Conservation (phyloP, 2,888 invertebrate species). For the Erebia ligea region DNA sequence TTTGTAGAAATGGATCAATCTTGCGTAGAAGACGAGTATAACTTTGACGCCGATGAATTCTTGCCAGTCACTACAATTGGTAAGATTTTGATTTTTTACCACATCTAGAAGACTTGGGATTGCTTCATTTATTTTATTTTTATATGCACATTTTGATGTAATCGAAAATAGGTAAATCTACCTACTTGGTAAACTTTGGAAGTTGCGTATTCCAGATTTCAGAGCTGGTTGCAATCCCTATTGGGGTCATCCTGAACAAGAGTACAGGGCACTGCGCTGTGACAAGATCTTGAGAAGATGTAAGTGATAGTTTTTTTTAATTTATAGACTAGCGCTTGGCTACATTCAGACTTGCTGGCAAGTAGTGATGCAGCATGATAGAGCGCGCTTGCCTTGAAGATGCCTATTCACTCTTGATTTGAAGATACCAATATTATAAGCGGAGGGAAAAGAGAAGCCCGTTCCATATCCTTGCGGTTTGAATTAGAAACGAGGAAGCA, state of each 20-base stretch:
- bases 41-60: slow-evolving; percentile 69
- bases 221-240: slow-evolving; percentile 77
- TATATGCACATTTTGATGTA: no score
- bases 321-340: no score
- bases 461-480: no score
- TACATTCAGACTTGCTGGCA: no score
- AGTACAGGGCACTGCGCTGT: slow-evolving; percentile 65
- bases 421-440: no score
- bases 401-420: no score
- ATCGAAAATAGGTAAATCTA: no score
- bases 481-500: no score
- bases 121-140: no score
- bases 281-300: slow-evolving; percentile 67
- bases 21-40: slow-evolving; percentile 69
- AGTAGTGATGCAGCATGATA: no score
- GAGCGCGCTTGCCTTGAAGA: no score
- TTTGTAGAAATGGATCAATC: slow-evolving; percentile 73
- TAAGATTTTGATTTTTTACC: slow-evolving; percentile 39
- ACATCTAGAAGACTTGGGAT: neutral
- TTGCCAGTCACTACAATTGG: slow-evolving; percentile 72
- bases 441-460: no score
- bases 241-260: slow-evolving; percentile 75
- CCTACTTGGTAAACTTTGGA: neutral
- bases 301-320: slow-evolving; percentile 46
- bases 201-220: slow-evolving; percentile 58